These are phyloP conservation scores for Drosophila anomalata DNA, from an alignment of 2,888 invertebrate species.

Conservation along the genomic window DNA sequence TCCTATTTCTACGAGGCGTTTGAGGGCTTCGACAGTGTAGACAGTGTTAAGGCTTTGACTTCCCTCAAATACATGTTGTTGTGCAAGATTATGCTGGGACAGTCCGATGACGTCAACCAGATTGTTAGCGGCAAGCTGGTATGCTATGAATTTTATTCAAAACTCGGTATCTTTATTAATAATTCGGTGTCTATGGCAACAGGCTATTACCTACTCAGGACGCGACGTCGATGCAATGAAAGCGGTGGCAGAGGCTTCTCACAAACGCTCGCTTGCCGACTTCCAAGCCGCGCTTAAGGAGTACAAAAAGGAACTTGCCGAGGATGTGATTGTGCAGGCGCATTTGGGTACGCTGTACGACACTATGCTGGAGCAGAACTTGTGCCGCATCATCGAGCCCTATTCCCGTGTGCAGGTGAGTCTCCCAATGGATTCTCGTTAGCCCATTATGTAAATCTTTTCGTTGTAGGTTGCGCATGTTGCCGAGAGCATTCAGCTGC, in stretches of 20 bases:
- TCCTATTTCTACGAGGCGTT: slow-evolving; percentile 99
- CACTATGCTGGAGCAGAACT: slow-evolving; percentile 99
- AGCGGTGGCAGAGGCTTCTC: slow-evolving; percentile 97
- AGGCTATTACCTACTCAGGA: slow-evolving; percentile 97
- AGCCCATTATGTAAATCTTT: not conserved
- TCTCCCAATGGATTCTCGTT: fast-evolving
- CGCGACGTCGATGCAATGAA: slow-evolving; percentile 99
- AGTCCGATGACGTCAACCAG: slow-evolving; percentile 97
- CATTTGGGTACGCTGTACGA: slow-evolving; percentile 98
- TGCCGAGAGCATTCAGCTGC: slow-evolving; percentile 94
- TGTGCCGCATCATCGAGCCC: slow-evolving; percentile 99
- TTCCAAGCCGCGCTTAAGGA: slow-evolving; percentile 95
- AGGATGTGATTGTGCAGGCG: slow-evolving; percentile 98
- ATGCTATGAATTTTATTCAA: slow-evolving; percentile 31
- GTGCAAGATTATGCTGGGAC: slow-evolving; percentile 99
- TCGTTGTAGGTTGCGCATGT: slow-evolving; percentile 89
- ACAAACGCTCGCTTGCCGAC: slow-evolving; percentile 97
- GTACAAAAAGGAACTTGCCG: slow-evolving; percentile 94
- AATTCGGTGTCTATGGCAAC: not conserved
- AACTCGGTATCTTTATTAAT: not conserved
- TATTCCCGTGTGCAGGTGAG: slow-evolving; percentile 96
- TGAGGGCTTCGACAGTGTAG: slow-evolving; percentile 98
- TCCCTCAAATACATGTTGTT: slow-evolving; percentile 99
- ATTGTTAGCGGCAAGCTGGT: slow-evolving; percentile 97
- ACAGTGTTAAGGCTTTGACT: slow-evolving; percentile 94